Evolutionary conservation across 2,797 vertebrate genomes (phyloP).

Genomic region (Takifugu rubripes): DNA sequence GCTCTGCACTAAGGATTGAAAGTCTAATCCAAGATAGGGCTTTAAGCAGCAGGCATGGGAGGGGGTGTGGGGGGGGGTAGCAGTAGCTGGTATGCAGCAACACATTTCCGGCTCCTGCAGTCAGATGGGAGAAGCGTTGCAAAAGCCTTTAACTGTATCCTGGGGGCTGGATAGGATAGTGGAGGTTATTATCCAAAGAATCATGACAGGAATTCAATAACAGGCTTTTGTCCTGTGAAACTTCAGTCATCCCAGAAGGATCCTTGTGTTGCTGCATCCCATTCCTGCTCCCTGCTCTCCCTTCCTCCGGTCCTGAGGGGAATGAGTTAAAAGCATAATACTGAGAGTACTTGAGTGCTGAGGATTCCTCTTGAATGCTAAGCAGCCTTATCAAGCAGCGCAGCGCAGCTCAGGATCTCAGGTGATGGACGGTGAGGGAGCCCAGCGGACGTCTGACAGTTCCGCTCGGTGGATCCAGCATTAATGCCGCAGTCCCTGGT

Average conservation of each 20-base stretch:
- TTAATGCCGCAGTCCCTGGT: no score
- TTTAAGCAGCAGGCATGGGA: slow-evolving; percentile 25
- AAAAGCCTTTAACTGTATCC: slow-evolving; percentile 53
- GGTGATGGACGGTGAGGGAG: slow-evolving; percentile 45
- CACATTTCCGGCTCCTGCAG: slow-evolving; percentile 33
- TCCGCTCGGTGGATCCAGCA: background rate
- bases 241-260: slow-evolving; percentile 61
- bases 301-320: slow-evolving; percentile 45
- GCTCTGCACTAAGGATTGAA: slow-evolving; percentile 25
- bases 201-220: slow-evolving; percentile 74
- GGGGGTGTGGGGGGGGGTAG: slow-evolving; percentile 19
- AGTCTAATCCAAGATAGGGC: slow-evolving; percentile 37
- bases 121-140: slow-evolving; percentile 44
- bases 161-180: slow-evolving; percentile 39
- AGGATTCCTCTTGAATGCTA: slow-evolving; percentile 68
- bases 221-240: slow-evolving; percentile 65
- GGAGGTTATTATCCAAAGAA: slow-evolving; percentile 63
- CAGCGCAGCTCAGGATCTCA: slow-evolving; percentile 51
- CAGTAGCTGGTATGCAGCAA: slow-evolving; percentile 30
- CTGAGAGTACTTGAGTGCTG: slow-evolving; percentile 64
- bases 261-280: slow-evolving; percentile 39
- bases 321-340: slow-evolving; percentile 72
- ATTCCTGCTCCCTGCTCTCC: slow-evolving; percentile 9
- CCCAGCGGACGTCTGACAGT: slow-evolving; percentile 21
- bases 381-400: slow-evolving; percentile 63